phyloP scores from a whole-genome alignment of 2,113 vertebrate genomes.

The Mesocricetus auratus region DNA sequence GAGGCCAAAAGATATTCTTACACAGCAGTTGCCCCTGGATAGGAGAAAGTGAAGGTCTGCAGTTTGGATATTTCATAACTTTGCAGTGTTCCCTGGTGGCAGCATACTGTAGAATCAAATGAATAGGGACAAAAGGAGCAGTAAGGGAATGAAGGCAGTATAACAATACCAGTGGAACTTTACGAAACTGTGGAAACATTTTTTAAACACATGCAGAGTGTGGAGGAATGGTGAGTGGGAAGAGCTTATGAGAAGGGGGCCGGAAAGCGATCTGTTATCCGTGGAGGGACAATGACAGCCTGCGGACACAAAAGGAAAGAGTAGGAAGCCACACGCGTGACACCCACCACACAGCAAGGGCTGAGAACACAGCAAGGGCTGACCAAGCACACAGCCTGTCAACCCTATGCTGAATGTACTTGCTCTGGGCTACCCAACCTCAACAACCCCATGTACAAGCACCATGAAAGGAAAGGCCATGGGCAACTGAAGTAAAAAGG shows the following conservation, averaged over 20 bases:
- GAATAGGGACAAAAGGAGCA: slow-evolving; percentile 38
- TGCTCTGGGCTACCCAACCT: background rate
- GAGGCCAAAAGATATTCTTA: background rate
- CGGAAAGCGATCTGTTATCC: background rate
- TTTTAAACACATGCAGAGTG: background rate
- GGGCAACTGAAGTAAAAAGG: background rate
- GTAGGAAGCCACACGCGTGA: background rate
- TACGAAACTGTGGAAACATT: slow-evolving; percentile 49
- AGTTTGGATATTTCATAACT: background rate
- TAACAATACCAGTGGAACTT: slow-evolving; percentile 16
- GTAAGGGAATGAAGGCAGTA: slow-evolving; percentile 16
- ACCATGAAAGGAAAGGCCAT: background rate
- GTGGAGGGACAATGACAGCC: background rate
- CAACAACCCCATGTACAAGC: background rate
- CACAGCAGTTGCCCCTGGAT: background rate
- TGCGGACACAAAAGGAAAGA: background rate
- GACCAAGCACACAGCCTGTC: background rate
- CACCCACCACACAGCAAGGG: background rate
- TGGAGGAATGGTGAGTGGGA: background rate
- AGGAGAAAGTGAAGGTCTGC: background rate
- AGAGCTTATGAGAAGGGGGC: background rate
- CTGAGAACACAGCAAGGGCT: background rate
- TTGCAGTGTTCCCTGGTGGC: background rate
- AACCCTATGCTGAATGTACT: background rate
- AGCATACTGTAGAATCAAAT: background rate